Conservation (phyloP, 2,113 vertebrate genomes). For the Anolis carolinensis region DNA sequence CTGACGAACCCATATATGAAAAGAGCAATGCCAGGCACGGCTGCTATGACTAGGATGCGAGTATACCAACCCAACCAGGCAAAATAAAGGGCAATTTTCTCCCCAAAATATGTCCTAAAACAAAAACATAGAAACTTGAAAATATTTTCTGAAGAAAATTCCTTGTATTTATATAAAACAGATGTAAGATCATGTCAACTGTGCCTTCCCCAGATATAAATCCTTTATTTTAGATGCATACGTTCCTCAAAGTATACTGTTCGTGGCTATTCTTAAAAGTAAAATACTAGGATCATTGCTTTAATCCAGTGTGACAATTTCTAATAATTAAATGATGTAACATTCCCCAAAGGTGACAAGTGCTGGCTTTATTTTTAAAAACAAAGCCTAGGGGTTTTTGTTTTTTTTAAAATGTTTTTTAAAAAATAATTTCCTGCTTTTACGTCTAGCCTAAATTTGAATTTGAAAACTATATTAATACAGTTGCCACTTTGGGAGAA, state of each 20-base stretch:
- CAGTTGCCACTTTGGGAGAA: no score
- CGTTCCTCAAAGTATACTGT: not conserved
- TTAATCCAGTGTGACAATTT: not conserved
- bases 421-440: not conserved
- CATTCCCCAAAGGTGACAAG: not conserved
- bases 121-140: not conserved
- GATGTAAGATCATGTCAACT: no score
- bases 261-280: not conserved
- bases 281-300: not conserved
- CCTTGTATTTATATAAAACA: not conserved
- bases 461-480: not conserved
- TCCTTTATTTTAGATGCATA: not conserved
- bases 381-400: not conserved
- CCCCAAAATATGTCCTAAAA: constrained; percentile 88
- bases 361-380: not conserved
- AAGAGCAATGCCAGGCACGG: constrained; percentile 73
- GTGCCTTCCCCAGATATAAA: not conserved
- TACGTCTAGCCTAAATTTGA: not conserved
- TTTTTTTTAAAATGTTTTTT: not conserved
- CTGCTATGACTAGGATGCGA: constrained; percentile 80
- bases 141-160: not conserved
- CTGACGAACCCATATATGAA: constrained; percentile 83
- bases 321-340: not conserved
- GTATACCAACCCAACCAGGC: constrained; percentile 95
- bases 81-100: constrained; percentile 92